phyloP scores from a whole-genome alignment of 23 tunicate species.

The Halocynthia aurantium region DNA sequence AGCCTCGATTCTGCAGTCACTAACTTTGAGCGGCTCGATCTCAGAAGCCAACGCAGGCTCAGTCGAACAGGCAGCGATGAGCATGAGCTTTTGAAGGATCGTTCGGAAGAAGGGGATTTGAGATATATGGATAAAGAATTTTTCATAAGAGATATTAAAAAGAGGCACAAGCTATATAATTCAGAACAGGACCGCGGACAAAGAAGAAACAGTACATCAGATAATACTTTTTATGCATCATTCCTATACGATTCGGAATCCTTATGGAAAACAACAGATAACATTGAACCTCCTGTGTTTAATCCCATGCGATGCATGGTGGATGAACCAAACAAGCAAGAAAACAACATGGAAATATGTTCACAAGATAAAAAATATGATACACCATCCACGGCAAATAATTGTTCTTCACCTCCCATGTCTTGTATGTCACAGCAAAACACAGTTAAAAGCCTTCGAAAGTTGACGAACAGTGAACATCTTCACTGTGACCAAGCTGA shows the following conservation, averaged over 20 bases:
- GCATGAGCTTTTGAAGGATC: conserved; percentile 1
- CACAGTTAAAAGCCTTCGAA: no score
- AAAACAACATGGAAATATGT: no score
- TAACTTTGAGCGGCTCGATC: conserved; percentile 15
- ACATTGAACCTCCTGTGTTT: neutral
- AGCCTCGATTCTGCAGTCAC: conserved; percentile 27
- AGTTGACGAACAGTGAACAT: no score
- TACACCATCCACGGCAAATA: no score
- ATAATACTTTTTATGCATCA: conserved; percentile 19
- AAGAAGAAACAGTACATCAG: neutral
- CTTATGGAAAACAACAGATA: neutral
- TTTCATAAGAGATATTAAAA: conserved; percentile 22
- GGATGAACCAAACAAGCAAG: no score
- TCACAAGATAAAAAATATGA: no score
- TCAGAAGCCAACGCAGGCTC: neutral
- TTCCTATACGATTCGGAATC: neutral
- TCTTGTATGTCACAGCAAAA: no score
- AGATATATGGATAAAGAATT: neutral
- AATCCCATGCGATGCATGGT: no score
- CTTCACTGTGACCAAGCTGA: no score
- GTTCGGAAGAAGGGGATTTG: neutral
- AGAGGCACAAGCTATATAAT: conserved; percentile 6
- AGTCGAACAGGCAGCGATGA: conserved; percentile 28
- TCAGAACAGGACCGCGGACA: neutral
- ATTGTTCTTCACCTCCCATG: no score